These are phyloP conservation scores for Oxyura jamaicensis DNA, from an alignment of 2,113 vertebrate species.

Conservation along the genomic window DNA sequence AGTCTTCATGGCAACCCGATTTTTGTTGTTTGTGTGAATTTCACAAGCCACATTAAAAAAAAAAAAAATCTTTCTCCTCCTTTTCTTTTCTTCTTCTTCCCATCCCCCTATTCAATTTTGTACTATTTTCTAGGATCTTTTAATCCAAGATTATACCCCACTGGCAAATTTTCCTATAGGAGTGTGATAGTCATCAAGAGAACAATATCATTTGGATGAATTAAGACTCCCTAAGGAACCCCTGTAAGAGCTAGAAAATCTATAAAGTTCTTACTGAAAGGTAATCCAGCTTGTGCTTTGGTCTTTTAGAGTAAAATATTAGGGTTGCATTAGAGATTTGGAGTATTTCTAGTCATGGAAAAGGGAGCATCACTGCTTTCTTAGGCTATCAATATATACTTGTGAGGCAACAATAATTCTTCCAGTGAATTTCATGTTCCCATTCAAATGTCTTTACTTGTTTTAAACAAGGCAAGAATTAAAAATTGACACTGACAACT, in stretches of 20 bases:
- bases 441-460: constrained; percentile 17
- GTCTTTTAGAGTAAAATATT: constrained; percentile 43
- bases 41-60: not conserved
- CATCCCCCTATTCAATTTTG: not conserved
- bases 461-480: constrained; percentile 21
- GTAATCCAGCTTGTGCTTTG: constrained; percentile 13
- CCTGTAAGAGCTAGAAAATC: constrained; percentile 11
- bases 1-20: not conserved
- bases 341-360: not conserved
- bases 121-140: not conserved
- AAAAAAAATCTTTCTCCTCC: not conserved
- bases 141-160: not conserved
- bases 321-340: constrained; percentile 3
- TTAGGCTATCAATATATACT: constrained; percentile 21
- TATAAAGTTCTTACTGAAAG: constrained; percentile 21
- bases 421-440: not conserved
- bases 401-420: constrained; percentile 13
- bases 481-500: not conserved
- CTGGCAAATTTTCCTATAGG: constrained; percentile 29
- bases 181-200: constrained; percentile 24
- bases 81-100: not conserved
- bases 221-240: not conserved
- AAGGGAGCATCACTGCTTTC: not conserved
- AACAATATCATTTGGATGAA: constrained; percentile 40
- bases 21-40: not conserved